A percentile compares a stretch with the other conserved stretches of the same genome.
These are phyloP conservation scores for Batillaria attramentaria DNA, from an alignment of 1,140 invertebrate genomes.

Conservation along the genomic window DNA sequence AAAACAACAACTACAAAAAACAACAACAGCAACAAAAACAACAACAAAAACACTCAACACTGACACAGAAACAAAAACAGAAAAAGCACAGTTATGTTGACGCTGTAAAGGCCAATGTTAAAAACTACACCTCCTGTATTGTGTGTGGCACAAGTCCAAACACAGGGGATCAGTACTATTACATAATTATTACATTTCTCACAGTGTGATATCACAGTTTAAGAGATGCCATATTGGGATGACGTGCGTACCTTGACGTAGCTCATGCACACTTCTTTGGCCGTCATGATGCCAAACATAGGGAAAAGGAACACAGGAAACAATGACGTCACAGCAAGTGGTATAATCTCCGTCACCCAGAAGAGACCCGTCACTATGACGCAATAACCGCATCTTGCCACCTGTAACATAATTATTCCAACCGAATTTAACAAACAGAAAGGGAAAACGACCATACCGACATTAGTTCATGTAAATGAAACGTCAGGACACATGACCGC, in stretches of 20 bases:
- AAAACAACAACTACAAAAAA: constrained; percentile 3
- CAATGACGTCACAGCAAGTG: constrained; percentile 73
- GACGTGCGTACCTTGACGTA: constrained; percentile 65
- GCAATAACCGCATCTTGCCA: constrained; percentile 80
- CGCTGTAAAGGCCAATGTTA: neutral
- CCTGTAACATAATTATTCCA: constrained; percentile 37
- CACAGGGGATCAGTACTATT: neutral
- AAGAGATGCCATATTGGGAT: neutral
- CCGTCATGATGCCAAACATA: constrained; percentile 67
- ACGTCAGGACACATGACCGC: too few species aligned
- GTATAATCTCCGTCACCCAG: constrained; percentile 74
- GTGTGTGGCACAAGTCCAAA: neutral
- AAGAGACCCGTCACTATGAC: constrained; percentile 47
- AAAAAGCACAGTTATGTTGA: neutral
- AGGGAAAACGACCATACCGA: neutral
- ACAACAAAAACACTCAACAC: constrained; percentile 16
- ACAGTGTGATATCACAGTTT: too few species aligned
- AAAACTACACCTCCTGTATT: neutral
- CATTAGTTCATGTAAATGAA: neutral
- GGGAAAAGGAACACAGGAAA: constrained; percentile 73
- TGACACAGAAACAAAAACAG: neutral
- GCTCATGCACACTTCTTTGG: constrained; percentile 59
- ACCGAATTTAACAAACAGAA: neutral
- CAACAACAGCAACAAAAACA: constrained; percentile 13
- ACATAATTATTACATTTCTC: neutral